Base-by-base conservation (phyloP, 1,140 invertebrate genomes). In the Rhizoglyphus robini region DNA sequence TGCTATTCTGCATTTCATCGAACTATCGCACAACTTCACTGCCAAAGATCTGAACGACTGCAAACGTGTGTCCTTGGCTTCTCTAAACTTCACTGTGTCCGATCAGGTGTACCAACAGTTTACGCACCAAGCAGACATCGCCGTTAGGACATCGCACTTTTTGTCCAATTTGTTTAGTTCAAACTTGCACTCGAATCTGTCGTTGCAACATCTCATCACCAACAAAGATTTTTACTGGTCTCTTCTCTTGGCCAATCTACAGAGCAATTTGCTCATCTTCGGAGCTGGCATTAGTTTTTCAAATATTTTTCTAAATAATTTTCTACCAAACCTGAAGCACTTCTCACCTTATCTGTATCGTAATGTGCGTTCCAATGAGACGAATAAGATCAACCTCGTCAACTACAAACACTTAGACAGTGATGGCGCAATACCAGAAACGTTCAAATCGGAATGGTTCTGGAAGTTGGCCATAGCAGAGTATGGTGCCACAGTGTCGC, bases 161-260 rank as follows among this genome's bases (percentile, higher is more conserved):
- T 66, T 70, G 11, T 66, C 65, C 23, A 65, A 69, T 47, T 60
- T 70, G 20, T 70, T 70, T 47, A 64, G 38, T 68, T 5, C 51
- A 20, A 30, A 47, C 66, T 20, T 51, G 48, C 61, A 51, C 32
- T 18, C 20, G 5, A 64, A 64, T 27, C 4, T 25, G 20, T 64
- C 63, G 18, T 36, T 64, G 20, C 63, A 47, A 30, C 32, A 41
- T 31, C 27, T 63, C 34, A 25, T 66, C 4, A 34, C 60, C 8
- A 38, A 71, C 32, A 51, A 66, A 59, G 67, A 63, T 23, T 71
- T 71, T 48, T 69, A 67, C 36, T 67, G 67, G 60, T 68, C 70
- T 15, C 34, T 71, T 34, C 46, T 67, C 0, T 65, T 58, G 51
- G 63, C 63, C 23, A 70, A 68, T 49, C 38, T 71, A 23, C 65